phyloP scores from a whole-genome alignment of 2,888 invertebrate genomes.

The Limnephilus lunatus region DNA sequence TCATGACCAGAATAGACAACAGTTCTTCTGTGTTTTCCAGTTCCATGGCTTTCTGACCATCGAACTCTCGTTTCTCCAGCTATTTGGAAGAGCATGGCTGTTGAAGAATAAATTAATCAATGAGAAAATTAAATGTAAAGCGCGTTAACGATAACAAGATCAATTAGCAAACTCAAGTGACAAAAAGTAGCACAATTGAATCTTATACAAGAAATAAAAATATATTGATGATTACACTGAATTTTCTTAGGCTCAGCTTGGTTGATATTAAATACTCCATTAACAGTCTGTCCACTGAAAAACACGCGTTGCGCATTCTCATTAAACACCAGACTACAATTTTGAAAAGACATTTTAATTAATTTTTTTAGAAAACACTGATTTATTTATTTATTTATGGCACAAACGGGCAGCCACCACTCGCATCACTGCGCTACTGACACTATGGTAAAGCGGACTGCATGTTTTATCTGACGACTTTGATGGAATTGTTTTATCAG shows the following conservation, averaged over 20 bases:
- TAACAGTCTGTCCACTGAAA: slow-evolving; percentile 29
- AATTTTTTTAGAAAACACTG: neutral
- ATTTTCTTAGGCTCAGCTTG: slow-evolving; percentile 3
- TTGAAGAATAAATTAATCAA: neutral
- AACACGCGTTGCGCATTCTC: neutral
- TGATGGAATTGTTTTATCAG: neutral
- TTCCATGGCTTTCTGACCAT: slow-evolving; percentile 40
- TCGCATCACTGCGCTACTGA: neutral
- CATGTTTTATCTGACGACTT: neutral
- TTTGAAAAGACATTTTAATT: slow-evolving; percentile 5
- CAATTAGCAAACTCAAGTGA: too few species aligned
- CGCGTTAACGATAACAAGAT: too few species aligned
- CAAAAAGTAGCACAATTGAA: too few species aligned
- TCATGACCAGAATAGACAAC: slow-evolving; percentile 25
- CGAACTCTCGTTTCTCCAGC: slow-evolving; percentile 36
- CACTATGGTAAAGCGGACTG: neutral
- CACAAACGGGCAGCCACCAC: neutral
- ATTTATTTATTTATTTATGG: neutral
- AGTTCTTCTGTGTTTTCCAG: slow-evolving; percentile 22
- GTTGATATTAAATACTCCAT: neutral
- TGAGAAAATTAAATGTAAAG: too few species aligned
- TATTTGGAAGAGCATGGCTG: slow-evolving; percentile 40
- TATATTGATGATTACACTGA: neutral
- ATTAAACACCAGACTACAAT: slow-evolving; percentile 28
- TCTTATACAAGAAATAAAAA: neutral